phyloP scores from a whole-genome alignment of 2,888 invertebrate genomes.

The Nymphalis c-album region DNA sequence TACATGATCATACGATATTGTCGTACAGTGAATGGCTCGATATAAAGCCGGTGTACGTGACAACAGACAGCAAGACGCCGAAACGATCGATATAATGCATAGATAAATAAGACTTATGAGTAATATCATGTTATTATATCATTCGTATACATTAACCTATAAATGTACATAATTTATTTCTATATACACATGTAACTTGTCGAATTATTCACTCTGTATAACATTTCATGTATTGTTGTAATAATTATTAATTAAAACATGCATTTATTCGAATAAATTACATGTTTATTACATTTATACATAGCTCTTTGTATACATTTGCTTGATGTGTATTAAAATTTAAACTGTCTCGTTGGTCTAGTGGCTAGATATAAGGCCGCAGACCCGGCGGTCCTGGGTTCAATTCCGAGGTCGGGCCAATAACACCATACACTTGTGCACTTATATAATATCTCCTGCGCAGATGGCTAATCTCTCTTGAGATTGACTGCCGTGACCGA shows the following conservation, averaged over 20 bases:
- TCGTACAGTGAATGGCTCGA: slow-evolving; percentile 36
- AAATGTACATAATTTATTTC: neutral
- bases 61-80: slow-evolving; percentile 65
- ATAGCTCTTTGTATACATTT: no score
- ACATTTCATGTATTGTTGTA: neutral
- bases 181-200: neutral
- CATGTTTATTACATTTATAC: neutral
- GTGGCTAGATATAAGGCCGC: no score
- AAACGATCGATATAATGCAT: slow-evolving; percentile 38
- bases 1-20: neutral
- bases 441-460: no score
- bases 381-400: no score
- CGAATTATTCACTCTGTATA: neutral
- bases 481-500: no score
- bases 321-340: no score
- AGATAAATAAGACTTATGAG: slow-evolving; percentile 17
- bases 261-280: neutral
- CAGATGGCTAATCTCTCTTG: no score
- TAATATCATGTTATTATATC: slow-evolving; percentile 17
- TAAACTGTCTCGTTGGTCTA: no score
- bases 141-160: slow-evolving; percentile 7
- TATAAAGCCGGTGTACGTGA: slow-evolving; percentile 54
- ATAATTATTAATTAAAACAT: neutral
- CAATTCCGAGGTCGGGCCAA: no score
- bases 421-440: no score